phyloP scores from a whole-genome alignment of 2,113 vertebrate genomes.

The Aegypius monachus region DNA sequence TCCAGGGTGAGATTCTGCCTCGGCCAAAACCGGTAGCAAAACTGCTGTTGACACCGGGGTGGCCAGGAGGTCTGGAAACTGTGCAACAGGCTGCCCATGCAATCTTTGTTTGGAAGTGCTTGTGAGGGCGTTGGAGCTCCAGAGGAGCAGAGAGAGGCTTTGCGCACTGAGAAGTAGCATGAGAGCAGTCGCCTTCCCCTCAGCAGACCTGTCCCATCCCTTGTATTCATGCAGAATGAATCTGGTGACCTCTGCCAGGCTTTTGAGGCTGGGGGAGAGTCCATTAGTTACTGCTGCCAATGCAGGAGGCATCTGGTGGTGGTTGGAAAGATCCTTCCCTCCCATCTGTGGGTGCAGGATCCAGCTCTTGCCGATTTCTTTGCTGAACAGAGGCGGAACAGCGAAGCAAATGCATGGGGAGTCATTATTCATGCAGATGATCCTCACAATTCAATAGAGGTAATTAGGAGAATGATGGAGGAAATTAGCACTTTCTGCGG shows the following conservation, averaged over 20 bases:
- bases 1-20: background rate
- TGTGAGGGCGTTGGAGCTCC: background rate
- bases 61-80: rapidly evolving
- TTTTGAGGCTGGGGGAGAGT: background rate
- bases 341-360: background rate
- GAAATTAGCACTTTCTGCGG: conserved; percentile 77
- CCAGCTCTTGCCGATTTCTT: background rate
- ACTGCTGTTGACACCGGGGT: rapidly evolving
- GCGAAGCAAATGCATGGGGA: conserved; percentile 33
- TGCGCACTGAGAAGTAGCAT: background rate
- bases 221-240: background rate
- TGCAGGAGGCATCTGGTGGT: background rate
- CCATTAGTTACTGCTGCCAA: rapidly evolving
- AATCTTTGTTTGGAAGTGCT: background rate
- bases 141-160: background rate
- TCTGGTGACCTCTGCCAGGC: background rate
- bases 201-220: background rate
- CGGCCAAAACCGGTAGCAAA: background rate
- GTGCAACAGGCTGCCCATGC: rapidly evolving
- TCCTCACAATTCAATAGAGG: conserved; percentile 74
- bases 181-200: background rate
- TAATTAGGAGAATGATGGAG: conserved; percentile 80
- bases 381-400: background rate
- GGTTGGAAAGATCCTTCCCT: background rate
- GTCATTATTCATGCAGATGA: conserved; percentile 80